Percentiles rank a stretch among this genome's conserved stretches.
phyloP scores from a whole-genome alignment of 2,888 invertebrate species.

The Pediacus dermestoides region DNA sequence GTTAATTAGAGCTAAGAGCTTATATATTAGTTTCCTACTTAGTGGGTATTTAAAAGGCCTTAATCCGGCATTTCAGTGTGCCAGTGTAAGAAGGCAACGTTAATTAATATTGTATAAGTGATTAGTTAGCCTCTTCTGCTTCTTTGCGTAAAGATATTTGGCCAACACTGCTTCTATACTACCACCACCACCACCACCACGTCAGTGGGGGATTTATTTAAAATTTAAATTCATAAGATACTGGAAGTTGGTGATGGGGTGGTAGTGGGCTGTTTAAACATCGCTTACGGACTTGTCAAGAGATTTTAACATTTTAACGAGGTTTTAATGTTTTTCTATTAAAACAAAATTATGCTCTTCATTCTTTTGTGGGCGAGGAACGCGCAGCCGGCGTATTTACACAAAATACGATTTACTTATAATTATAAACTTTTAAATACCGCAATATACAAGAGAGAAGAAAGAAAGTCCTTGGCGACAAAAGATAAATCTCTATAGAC shows the following conservation, averaged over 20 bases:
- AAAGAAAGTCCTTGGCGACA: no score
- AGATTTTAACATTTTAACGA: slow-evolving; percentile 12
- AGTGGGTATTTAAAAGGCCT: slow-evolving; percentile 10
- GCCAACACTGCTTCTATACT: no score
- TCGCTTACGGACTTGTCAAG: slow-evolving; percentile 2
- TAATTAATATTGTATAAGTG: slow-evolving; percentile 15
- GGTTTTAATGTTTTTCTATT: slow-evolving; percentile 11
- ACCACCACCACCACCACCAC: no score
- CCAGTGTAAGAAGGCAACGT: slow-evolving; percentile 7
- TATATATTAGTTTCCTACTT: slow-evolving; percentile 16
- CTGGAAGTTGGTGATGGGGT: background rate
- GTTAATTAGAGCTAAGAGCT: slow-evolving; percentile 14
- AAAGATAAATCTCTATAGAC: no score
- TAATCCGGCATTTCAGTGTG: slow-evolving; percentile 11
- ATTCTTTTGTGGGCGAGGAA: slow-evolving; percentile 7
- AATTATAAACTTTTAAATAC: no score
- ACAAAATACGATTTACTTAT: no score
- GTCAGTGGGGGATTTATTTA: slow-evolving; percentile 3
- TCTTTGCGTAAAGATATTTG: slow-evolving; percentile 18
- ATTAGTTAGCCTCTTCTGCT: slow-evolving; percentile 15
- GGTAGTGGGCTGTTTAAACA: slow-evolving; percentile 6
- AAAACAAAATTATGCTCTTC: slow-evolving; percentile 9
- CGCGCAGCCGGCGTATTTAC: no score
- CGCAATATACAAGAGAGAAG: no score
- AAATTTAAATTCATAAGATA: background rate